Evolutionary conservation across 2,113 vertebrate species (phyloP).

Genomic region (Ginglymostoma cirratum): DNA sequence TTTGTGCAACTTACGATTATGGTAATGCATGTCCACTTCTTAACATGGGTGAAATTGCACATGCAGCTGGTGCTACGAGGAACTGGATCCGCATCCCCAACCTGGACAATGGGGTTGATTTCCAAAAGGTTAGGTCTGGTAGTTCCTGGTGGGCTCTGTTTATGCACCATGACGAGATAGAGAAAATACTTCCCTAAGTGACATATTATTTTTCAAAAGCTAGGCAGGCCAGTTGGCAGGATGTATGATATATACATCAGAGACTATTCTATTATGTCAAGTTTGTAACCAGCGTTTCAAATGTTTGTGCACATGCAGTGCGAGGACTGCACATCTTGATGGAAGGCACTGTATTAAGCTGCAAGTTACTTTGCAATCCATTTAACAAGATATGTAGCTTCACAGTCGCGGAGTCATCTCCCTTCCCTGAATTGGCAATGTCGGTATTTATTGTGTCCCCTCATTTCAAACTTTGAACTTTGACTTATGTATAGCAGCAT

Average conservation of each 20-base stretch:
- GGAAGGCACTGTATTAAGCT: background rate
- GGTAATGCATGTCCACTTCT: background rate
- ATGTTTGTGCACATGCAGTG: background rate
- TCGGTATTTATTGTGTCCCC: background rate
- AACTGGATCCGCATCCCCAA: background rate
- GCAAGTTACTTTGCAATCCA: too few species aligned
- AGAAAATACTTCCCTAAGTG: background rate
- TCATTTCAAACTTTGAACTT: background rate
- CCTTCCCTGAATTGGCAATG: background rate
- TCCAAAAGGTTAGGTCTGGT: background rate
- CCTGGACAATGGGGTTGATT: background rate
- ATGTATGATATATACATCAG: background rate
- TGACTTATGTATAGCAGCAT: too few species aligned
- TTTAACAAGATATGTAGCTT: background rate
- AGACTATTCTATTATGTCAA: background rate
- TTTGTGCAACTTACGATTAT: background rate
- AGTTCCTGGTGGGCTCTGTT: background rate
- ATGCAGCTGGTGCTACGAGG: background rate
- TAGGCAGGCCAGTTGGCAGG: background rate
- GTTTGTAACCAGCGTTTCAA: background rate
- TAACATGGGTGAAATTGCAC: background rate
- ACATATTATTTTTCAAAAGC: background rate
- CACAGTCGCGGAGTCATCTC: background rate
- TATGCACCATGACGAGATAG: background rate
- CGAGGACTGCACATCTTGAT: background rate